Base-by-base conservation (phyloP, 1,140 invertebrate genomes). In the Latrodectus geometricus region DNA sequence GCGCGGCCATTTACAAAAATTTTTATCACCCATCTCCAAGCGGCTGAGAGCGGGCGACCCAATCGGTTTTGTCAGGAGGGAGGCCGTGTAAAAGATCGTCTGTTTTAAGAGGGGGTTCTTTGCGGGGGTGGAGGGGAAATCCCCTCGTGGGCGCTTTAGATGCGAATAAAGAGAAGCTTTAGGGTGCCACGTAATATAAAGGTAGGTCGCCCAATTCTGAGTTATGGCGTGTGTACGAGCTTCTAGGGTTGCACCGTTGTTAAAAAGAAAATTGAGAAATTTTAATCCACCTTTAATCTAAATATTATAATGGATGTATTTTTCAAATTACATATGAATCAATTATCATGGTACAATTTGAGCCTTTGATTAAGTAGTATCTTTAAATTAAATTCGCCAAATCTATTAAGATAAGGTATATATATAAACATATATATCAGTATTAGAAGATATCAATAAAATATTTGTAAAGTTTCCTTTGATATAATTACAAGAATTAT, bases 1-100 rank as follows among this genome's bases (percentile, higher is more conserved):
- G 72, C 74, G 35, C 66, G 83, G 83, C 83, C 83, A 86, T 86
- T 86, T 86, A 86, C 83, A 86, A 86, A 86, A 86, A 86, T 86
- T 86, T 86, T 86, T 86, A 86, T 86, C 83, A 86, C 77, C 83
- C 49, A 86, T 86, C 83, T 84, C 81, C 82, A 84, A 76, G 82
- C 17, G 17, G 11, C 82, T 69, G 56, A 52, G 52, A 74, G 54
- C 23, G 65, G 66, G 81, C 81, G 81, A 83, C 81, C 81, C 21
- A 73, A 78, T 72, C 23, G 69, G 73, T 85, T 77, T 72, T 76
- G 50, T 21, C 23, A 21, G 23, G 65, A 9, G 79, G 50, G 52
- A 54, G 54, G 48, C 56, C 74, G 54, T 56, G 65, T 56, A 52
- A 76, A 76, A 76, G 74, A 76, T 76, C 74, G 74, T 76, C 74